Conservation (phyloP, 2,888 invertebrate species). For the Zelleria hepariella region DNA sequence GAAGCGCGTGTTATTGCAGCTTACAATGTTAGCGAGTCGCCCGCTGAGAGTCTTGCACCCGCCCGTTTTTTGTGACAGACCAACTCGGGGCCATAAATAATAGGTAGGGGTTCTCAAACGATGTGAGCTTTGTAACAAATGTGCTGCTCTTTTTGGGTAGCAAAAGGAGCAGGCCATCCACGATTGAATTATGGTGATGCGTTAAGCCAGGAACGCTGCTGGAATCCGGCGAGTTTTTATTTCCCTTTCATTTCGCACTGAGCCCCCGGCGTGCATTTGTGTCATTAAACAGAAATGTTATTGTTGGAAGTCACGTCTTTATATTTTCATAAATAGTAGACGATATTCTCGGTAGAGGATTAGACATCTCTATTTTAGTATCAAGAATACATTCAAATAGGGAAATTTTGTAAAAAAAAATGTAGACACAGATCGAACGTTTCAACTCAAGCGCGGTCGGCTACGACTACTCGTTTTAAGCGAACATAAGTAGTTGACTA, state of each 20-base stretch:
- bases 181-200: slow-evolving; percentile 70
- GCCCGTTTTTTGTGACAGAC: slow-evolving; percentile 71
- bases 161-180: slow-evolving; percentile 49
- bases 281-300: slow-evolving; percentile 30
- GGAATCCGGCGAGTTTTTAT: slow-evolving; percentile 51
- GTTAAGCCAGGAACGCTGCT: slow-evolving; percentile 61
- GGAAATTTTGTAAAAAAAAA: not conserved
- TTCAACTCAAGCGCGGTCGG: not conserved
- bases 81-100: slow-evolving; percentile 71
- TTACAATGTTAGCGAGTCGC: slow-evolving; percentile 57
- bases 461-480: not conserved
- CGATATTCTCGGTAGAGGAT: not conserved
- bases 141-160: slow-evolving; percentile 67
- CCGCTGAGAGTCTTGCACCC: slow-evolving; percentile 69
- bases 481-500: slow-evolving; percentile 3
- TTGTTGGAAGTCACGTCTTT: slow-evolving; percentile 47
- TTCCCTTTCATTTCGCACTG: slow-evolving; percentile 54
- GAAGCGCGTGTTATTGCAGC: slow-evolving; percentile 72
- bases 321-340: slow-evolving; percentile 13
- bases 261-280: slow-evolving; percentile 44
- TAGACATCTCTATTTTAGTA: not conserved
- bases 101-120: slow-evolving; percentile 66
- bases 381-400: not conserved
- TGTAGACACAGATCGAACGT: not conserved
- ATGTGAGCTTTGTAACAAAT: slow-evolving; percentile 68